Percentiles rank a stretch among this genome's conserved stretches.
phyloP scores from a whole-genome alignment of 2,888 invertebrate species.

The Geotrupes spiniger region DNA sequence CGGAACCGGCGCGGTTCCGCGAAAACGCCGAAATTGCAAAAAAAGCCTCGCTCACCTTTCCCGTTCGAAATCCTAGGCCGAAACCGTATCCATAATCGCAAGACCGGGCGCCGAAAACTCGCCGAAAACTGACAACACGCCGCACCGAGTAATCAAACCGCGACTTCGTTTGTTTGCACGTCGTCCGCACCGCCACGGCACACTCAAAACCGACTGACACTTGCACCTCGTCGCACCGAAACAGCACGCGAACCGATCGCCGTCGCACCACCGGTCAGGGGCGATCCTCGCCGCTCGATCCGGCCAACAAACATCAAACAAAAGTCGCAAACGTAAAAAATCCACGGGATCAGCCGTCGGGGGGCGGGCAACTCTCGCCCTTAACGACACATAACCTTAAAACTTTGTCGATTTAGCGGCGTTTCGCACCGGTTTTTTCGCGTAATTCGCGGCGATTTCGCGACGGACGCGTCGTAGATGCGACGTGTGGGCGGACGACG shows the following conservation, averaged over 20 bases:
- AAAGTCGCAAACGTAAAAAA: conserved; percentile 9
- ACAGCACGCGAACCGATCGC: conserved; percentile 1
- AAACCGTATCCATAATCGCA: too few relatives aligned
- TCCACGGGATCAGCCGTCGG: conserved; percentile 13
- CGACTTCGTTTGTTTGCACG: conserved; percentile 3
- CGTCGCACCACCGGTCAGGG: not conserved
- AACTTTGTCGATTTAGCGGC: conserved; percentile 7
- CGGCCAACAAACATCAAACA: conserved; percentile 1
- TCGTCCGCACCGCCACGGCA: not conserved
- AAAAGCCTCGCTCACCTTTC: too few relatives aligned
- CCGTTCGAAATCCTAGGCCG: too few relatives aligned
- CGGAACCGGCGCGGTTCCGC: not conserved
- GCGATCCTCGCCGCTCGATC: not conserved
- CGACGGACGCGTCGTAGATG: too few relatives aligned
- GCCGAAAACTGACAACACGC: conserved; percentile 1
- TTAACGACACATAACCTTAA: conserved; percentile 18
- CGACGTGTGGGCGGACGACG: too few relatives aligned
- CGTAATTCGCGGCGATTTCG: not conserved
- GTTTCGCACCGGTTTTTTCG: conserved; percentile 9
- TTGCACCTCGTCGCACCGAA: not conserved
- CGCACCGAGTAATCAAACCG: not conserved
- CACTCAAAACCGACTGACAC: not conserved
- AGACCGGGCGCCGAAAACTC: too few relatives aligned
- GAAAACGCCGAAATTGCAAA: conserved; percentile 7
- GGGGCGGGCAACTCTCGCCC: conserved; percentile 13